A percentile compares a stretch with the other conserved stretches of the same genome.
Evolutionary conservation across 2,113 vertebrate species (phyloP).

Genomic region (Pachycephala philippinensis): DNA sequence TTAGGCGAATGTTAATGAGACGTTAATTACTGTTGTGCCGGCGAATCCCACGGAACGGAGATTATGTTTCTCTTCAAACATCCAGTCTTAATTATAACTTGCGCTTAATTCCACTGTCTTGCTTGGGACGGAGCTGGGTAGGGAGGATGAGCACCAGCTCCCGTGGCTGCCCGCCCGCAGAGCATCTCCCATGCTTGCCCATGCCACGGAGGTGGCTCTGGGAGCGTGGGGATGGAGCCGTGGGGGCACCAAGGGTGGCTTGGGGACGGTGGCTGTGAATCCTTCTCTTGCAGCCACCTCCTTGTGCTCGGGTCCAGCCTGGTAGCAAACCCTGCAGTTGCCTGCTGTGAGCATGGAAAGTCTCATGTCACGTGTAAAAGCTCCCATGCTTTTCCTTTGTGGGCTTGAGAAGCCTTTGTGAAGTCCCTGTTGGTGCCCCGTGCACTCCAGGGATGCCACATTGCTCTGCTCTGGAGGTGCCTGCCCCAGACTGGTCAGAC

Average conservation of each 20-base stretch:
- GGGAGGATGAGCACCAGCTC: background rate
- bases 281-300: background rate
- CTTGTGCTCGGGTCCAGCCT: rapidly evolving
- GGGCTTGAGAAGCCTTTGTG: background rate
- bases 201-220: rapidly evolving
- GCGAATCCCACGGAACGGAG: constrained; percentile 74
- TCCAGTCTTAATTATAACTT: constrained; percentile 80
- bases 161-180: background rate
- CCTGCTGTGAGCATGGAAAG: background rate
- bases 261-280: background rate
- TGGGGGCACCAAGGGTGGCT: background rate
- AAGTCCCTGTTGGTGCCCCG: rapidly evolving
- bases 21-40: constrained; percentile 83
- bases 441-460: background rate
- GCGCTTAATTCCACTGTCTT: constrained; percentile 66
- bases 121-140: background rate
- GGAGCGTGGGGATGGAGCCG: rapidly evolving
- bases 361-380: background rate
- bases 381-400: background rate
- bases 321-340: background rate
- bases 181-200: background rate
- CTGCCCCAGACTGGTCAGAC: background rate
- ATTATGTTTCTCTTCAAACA: constrained; percentile 83
- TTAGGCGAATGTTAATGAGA: constrained; percentile 84
- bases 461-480: background rate